These are phyloP conservation scores for Cardinalis cardinalis DNA, from an alignment of 2,113 vertebrate species.

Conservation along the genomic window DNA sequence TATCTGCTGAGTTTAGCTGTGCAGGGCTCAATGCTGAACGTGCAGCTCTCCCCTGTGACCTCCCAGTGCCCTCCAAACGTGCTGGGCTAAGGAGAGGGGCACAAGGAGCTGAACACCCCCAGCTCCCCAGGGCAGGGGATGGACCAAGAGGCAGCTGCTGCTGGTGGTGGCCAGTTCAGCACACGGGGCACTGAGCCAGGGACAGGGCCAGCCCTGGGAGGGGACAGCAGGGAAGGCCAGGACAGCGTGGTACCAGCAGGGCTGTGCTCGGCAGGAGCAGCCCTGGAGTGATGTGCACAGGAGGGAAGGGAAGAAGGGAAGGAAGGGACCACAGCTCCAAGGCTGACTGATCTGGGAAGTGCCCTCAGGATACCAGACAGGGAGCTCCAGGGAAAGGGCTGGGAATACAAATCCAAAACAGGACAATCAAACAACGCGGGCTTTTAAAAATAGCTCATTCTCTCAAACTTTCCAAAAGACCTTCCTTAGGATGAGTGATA, in stretches of 20 bases:
- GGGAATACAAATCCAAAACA: neutral
- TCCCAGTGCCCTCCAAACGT: neutral
- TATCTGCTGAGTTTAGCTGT: neutral
- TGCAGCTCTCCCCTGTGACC: neutral
- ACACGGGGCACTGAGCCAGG: neutral
- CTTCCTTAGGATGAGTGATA: neutral
- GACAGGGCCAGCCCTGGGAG: neutral
- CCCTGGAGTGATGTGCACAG: neutral
- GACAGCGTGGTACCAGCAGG: neutral
- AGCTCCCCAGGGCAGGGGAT: neutral
- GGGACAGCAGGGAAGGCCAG: neutral
- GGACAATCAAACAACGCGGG: neutral
- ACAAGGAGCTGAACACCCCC: neutral
- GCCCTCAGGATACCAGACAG: neutral
- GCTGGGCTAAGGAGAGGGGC: neutral
- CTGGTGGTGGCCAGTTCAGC: neutral
- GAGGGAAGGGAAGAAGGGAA: neutral
- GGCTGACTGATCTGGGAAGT: neutral
- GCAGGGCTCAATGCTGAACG: neutral
- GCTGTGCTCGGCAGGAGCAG: neutral
- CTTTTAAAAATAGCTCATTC: constrained; percentile 15
- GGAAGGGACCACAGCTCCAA: neutral
- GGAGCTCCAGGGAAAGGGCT: neutral
- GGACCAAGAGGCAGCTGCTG: neutral
- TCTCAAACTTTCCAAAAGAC: constrained; percentile 9